Conservation (phyloP, 2,888 invertebrate species). For the Micoletzkya japonica region DNA sequence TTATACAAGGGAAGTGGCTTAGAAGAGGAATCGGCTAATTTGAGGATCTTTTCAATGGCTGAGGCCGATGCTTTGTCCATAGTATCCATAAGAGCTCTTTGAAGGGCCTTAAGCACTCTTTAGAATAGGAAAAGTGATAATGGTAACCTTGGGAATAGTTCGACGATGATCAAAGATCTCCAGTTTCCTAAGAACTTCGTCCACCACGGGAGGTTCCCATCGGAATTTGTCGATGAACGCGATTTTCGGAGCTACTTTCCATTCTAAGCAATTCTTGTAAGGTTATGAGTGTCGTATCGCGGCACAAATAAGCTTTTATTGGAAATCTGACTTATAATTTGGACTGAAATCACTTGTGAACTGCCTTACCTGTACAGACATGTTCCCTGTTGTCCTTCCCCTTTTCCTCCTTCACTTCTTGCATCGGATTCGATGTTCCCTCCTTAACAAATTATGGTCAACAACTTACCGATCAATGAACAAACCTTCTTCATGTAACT, state of each 20-base stretch:
- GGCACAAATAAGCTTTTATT: not conserved
- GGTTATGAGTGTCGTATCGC: too few species aligned
- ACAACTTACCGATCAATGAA: not conserved
- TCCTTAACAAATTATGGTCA: not conserved
- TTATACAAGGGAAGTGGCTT: not conserved
- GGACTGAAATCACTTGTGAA: not conserved
- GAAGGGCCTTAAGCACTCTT: not conserved
- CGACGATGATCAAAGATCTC: constrained; percentile 41
- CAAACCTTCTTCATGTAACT: constrained; percentile 72
- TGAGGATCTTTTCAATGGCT: constrained; percentile 5
- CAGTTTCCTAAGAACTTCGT: constrained; percentile 94
- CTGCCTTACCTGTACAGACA: constrained; percentile 30
- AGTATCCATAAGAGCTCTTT: constrained; percentile 20
- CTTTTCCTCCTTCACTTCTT: not conserved
- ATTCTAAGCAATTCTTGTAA: constrained; percentile 81
- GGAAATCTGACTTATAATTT: not conserved
- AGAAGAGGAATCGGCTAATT: not conserved
- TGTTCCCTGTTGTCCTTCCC: constrained; percentile 4
- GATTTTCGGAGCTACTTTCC: constrained; percentile 86
- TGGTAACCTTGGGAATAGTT: constrained; percentile 22
- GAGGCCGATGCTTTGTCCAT: constrained; percentile 6
- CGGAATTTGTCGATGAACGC: constrained; percentile 59
- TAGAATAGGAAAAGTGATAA: not conserved
- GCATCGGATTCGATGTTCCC: not conserved
- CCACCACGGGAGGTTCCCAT: constrained; percentile 93